Base-by-base conservation (phyloP, 2,113 vertebrate species). In the Chrysochloris asiatica region DNA sequence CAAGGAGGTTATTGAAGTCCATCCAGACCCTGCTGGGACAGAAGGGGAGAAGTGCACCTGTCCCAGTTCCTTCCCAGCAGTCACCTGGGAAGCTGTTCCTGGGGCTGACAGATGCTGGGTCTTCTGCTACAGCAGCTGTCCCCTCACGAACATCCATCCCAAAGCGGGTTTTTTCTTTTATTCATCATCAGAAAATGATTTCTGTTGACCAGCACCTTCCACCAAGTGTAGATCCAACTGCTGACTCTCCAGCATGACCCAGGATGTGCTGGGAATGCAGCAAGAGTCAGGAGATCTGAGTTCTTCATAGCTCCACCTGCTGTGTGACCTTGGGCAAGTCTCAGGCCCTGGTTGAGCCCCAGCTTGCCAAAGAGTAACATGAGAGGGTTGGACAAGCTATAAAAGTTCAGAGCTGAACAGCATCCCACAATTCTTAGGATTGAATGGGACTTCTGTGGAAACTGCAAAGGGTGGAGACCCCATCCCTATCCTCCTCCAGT, bases 171-270 rank as follows among this genome's bases (percentile, higher is more conserved):
- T 90, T 45, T 45, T 30, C n/a, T 63, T 75, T 86, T 63, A 19
- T 75, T 71, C 54, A 65, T 84, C 88, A 88, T 73, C 82, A 88
- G 33, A 75, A 86, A 83, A 2, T 22, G 5, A 7, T 50, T 93
- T 65, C 89, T 85, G 50, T 83, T 65, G 61, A 43, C 81, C 65
- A 36, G 61, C 65, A 79, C 36, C 72, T 89, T 61, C 47, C 11
- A 5, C 67, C 81, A 30, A 54, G 54, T 16, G 0, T 11, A 22
- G 19, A 50, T 28, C 91, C 72, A 77, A 36, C 59, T 85, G 88
- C 82, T 73, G 79, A 90, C 76, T 84, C 76, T 87, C 50, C 24
- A 38, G 36, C 48, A 38, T 8, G n/a, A 76, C 76, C 82, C 38
- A 21, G 3, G 0, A 81, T 67, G 36, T 69, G 26, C 45, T 73